Percentiles rank a stretch among this genome's conserved stretches.
Evolutionary conservation across 2,797 vertebrate species (phyloP).

Genomic region (Oryzias dopingdopingensis): DNA sequence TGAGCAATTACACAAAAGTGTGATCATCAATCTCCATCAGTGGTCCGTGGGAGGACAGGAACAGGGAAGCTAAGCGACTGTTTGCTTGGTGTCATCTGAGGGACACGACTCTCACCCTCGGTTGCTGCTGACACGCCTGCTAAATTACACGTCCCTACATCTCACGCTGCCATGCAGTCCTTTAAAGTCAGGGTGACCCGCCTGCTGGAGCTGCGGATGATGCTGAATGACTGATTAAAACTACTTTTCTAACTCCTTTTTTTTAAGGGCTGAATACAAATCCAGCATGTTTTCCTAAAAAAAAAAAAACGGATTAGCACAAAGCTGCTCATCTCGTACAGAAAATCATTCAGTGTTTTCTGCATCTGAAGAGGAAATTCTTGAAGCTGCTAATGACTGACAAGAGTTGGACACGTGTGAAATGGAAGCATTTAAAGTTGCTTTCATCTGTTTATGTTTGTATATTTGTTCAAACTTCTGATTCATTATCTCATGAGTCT

Average conservation of each 20-base stretch:
- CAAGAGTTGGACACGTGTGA: constrained; percentile 23
- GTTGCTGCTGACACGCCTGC: constrained; percentile 31
- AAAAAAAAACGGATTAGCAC: constrained; percentile 57
- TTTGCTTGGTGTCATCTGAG: constrained; percentile 55
- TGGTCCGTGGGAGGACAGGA: constrained; percentile 46
- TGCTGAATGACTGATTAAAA: constrained; percentile 45
- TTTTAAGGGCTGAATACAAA: constrained; percentile 21
- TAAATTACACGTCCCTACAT: constrained; percentile 47
- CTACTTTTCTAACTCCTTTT: constrained; percentile 13
- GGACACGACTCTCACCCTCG: constrained; percentile 44
- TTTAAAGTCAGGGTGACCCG: constrained; percentile 26
- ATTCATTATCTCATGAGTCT: constrained; percentile 1
- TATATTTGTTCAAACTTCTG: constrained; percentile 14
- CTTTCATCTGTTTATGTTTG: constrained; percentile 2
- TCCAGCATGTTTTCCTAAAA: constrained; percentile 43
- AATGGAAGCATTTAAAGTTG: constrained; percentile 3
- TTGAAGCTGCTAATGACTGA: constrained; percentile 6
- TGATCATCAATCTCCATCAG: constrained; percentile 64
- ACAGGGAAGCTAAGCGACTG: constrained; percentile 56
- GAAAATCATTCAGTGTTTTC: constrained; percentile 7
- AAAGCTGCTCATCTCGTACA: constrained; percentile 38
- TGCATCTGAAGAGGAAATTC: constrained; percentile 25
- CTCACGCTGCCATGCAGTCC: constrained; percentile 8
- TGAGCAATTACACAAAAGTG: constrained; percentile 50
- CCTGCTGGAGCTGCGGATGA: constrained; percentile 25